These are phyloP conservation scores for Neostethus bicornis DNA, from an alignment of 2,797 vertebrate genomes.

Conservation along the genomic window DNA sequence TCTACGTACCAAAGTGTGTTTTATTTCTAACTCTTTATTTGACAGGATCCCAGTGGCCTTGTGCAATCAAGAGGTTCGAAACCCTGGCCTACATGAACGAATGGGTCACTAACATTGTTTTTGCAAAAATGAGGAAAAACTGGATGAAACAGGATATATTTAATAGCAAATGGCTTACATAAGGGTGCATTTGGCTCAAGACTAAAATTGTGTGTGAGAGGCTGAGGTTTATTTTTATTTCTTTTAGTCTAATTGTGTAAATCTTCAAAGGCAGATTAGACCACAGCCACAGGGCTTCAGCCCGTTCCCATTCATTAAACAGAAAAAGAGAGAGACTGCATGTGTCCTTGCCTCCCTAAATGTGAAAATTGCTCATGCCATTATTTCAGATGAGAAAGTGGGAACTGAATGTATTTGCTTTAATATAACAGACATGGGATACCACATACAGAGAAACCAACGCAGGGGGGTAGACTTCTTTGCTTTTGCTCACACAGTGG, in stretches of 20 bases:
- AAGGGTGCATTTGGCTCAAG: conserved; percentile 31
- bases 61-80: conserved; percentile 62
- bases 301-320: conserved; percentile 73
- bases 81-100: conserved; percentile 31
- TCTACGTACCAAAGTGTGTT: conserved; percentile 80
- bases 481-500: conserved; percentile 84
- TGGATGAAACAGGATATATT: conserved; percentile 27
- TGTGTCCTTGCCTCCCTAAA: conserved; percentile 74
- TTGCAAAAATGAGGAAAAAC: conserved; percentile 30
- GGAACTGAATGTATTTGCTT: conserved; percentile 81
- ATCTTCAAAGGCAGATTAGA: conserved; percentile 75
- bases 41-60: conserved; percentile 68
- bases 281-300: conserved; percentile 64
- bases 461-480: conserved; percentile 75
- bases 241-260: conserved; percentile 57
- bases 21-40: conserved; percentile 82
- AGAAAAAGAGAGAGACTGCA: conserved; percentile 60
- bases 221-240: conserved; percentile 26
- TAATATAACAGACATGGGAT: conserved; percentile 81
- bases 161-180: conserved; percentile 40
- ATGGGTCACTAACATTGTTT: conserved; percentile 41
- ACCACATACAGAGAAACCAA: conserved; percentile 78
- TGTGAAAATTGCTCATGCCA: conserved; percentile 80
- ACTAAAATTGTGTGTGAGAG: conserved; percentile 18
- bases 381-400: conserved; percentile 83